Conservation (phyloP, 2,113 vertebrate species). For the Sturnira hondurensis region DNA sequence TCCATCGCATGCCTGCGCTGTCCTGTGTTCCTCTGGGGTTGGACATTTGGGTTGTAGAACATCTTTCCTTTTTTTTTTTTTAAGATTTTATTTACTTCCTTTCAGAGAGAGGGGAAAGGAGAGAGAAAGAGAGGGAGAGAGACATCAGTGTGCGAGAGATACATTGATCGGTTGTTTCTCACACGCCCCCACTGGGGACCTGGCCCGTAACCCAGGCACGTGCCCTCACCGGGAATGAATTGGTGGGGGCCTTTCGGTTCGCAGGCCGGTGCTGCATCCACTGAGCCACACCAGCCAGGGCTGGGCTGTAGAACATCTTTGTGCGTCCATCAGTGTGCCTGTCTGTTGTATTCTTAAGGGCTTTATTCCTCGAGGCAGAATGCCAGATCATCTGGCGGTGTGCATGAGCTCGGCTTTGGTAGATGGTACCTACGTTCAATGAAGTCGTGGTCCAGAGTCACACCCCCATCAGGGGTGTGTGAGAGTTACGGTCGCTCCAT, state of each 20-base stretch:
- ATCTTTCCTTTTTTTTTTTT: too few species aligned
- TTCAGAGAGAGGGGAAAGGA: too few species aligned
- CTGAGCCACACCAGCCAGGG: too few species aligned
- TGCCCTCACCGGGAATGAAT: too few species aligned
- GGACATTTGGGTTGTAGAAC: not conserved
- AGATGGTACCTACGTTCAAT: not conserved
- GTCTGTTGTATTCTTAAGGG: not conserved
- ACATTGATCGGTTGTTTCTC: too few species aligned
- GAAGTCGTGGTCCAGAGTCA: not conserved
- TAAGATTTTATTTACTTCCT: too few species aligned
- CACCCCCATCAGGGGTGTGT: rapidly evolving
- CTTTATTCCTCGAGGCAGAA: not conserved
- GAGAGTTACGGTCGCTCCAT: rapidly evolving
- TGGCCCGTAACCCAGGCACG: too few species aligned
- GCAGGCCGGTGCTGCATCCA: too few species aligned
- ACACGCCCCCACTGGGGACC: too few species aligned
- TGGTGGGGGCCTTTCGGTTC: too few species aligned
- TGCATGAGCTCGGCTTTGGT: not conserved
- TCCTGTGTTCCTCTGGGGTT: rapidly evolving
- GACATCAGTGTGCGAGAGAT: too few species aligned
- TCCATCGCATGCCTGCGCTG: rapidly evolving
- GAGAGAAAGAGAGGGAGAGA: too few species aligned
- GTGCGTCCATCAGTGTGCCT: not conserved
- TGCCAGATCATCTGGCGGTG: not conserved
- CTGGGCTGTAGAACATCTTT: not conserved